Evolutionary conservation across 2,888 invertebrate species (phyloP).

Genomic region (Chrysina gloriosa): DNA sequence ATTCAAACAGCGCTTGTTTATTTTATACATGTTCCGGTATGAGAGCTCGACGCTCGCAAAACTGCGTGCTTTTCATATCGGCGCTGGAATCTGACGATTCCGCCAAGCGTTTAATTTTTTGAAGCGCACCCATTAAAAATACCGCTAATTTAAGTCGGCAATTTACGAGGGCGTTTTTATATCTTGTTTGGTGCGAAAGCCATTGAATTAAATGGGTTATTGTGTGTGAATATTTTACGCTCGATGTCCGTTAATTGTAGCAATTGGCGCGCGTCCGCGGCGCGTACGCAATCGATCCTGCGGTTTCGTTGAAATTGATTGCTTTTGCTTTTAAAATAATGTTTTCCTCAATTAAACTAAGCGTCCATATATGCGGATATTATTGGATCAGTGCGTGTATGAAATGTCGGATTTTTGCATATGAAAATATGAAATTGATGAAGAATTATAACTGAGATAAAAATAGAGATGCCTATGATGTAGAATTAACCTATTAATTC

Average conservation of each 20-base stretch:
- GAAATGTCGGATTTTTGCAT: too few relatives aligned
- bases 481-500: too few relatives aligned
- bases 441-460: too few relatives aligned
- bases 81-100: background rate
- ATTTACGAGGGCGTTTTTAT: conserved; percentile 10
- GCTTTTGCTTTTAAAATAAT: too few relatives aligned
- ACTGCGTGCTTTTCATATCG: background rate
- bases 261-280: background rate
- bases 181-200: conserved; percentile 1
- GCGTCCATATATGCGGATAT: too few relatives aligned
- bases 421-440: too few relatives aligned
- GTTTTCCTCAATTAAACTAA: too few relatives aligned
- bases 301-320: too few relatives aligned
- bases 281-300: background rate
- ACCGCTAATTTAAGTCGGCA: conserved; percentile 1
- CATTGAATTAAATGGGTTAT: conserved; percentile 19
- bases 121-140: conserved; percentile 4
- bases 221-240: conserved; percentile 20
- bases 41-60: background rate
- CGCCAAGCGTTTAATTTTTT: background rate
- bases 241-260: background rate
- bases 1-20: background rate
- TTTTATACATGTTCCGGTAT: background rate
- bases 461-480: too few relatives aligned
- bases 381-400: too few relatives aligned